Evolutionary conservation across 1,140 invertebrate genomes (phyloP).

Genomic region (Orussus abietinus): DNA sequence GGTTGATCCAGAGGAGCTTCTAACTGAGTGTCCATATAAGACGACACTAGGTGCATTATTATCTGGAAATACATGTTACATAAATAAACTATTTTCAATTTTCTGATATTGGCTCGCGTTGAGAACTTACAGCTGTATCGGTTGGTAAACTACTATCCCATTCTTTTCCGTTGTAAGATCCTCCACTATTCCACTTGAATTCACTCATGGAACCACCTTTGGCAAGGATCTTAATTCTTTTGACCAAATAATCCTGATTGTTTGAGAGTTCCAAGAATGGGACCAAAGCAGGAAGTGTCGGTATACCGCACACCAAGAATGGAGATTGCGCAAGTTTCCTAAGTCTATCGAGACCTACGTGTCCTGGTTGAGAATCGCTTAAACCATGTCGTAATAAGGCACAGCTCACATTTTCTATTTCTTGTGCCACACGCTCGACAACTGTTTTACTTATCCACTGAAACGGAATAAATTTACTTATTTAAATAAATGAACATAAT

Average conservation of each 20-base stretch:
- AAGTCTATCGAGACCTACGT: slow-evolving; percentile 65
- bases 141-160: slow-evolving; percentile 79
- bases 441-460: slow-evolving; percentile 80
- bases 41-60: slow-evolving; percentile 77
- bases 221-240: slow-evolving; percentile 68
- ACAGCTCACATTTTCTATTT: slow-evolving; percentile 68
- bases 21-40: slow-evolving; percentile 77
- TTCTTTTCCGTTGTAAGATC: slow-evolving; percentile 65
- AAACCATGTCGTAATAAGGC: slow-evolving; percentile 64
- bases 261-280: slow-evolving; percentile 74
- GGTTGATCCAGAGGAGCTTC: slow-evolving; percentile 71
- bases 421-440: slow-evolving; percentile 62
- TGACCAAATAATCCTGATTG: slow-evolving; percentile 81
- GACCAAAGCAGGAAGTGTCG: slow-evolving; percentile 65
- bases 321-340: slow-evolving; percentile 64
- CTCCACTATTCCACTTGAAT: slow-evolving; percentile 76
- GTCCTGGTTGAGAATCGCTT: slow-evolving; percentile 67
- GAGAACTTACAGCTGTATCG: slow-evolving; percentile 67
- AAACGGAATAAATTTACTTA: slow-evolving; percentile 21
- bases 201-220: slow-evolving; percentile 77
- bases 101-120: slow-evolving; percentile 1
- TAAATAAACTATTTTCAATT: slow-evolving; percentile 3
- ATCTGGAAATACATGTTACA: slow-evolving; percentile 55
- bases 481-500: neutral
- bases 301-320: slow-evolving; percentile 62